Evolutionary conservation across 2,888 invertebrate species (phyloP), one percentile per base, ranked within the genome.

Genomic region (Desoria tigrina): DNA sequence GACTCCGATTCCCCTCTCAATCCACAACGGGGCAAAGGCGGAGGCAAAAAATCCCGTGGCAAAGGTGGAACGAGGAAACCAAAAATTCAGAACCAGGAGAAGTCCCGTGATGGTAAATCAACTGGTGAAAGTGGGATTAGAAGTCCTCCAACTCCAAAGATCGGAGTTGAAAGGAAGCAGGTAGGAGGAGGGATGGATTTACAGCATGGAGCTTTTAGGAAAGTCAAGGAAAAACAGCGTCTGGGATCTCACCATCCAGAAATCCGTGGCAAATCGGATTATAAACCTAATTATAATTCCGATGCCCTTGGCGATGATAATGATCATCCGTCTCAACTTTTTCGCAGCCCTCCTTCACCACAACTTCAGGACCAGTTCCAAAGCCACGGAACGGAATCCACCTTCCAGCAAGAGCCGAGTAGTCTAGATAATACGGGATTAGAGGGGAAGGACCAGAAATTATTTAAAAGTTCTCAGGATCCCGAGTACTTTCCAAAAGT

Each of bases 121-220:
- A 49, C 49, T 49, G 51, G 51, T 51, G 26, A 45, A 45, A 32
- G 7, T 2, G 26, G n/a, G 61, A 32, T 9, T 24, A 55, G n/a
- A 56, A 42, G 14, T 37, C 27, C 45, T 18, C 6, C 45, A 6
- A 9, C 45, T 45, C 21, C 16, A 45, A 45, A 16, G 45, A 45
- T 45, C 6, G 45, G n/a, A 45, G 45, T 45, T 18, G 45, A 21
- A 16, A 21, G 21, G 6, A 45, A 45, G 18, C 18, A n/a, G 55
- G 55, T 28, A 32, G n/a, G n/a, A n/a, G 7, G 18, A 11, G 23
- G 18, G 24, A 14, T 16, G 21, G 42, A 55, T 57, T n/a, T 16
- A 14, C 26, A 58, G 24, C 58, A 58, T 11, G 56, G 42, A 11
- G 58, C 58, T 3, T 58, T 58, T 45, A 58, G 58, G 27, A 42